Conservation (phyloP, 2,797 vertebrate genomes). For the Xiphophorus birchmanni region DNA sequence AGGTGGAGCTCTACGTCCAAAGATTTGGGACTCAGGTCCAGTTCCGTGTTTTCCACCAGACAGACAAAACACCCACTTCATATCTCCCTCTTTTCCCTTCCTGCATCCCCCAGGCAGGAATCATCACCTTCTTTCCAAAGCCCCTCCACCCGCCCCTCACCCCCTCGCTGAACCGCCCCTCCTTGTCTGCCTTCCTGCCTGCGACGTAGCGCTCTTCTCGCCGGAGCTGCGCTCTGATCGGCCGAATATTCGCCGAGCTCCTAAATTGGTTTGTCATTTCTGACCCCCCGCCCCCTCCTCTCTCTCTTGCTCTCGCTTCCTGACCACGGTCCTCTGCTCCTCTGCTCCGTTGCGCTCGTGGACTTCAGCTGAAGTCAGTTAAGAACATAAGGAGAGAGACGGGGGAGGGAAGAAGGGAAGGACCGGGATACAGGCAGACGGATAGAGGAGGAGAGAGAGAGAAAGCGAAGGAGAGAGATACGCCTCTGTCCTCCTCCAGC, state of each 20-base stretch:
- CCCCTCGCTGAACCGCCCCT: slow-evolving; percentile 16
- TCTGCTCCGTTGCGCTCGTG: slow-evolving; percentile 58
- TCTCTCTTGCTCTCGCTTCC: slow-evolving; percentile 46
- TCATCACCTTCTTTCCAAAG: slow-evolving; percentile 58
- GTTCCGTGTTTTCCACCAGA: slow-evolving; percentile 72
- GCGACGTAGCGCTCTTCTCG: slow-evolving; percentile 62
- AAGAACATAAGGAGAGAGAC: slow-evolving; percentile 56
- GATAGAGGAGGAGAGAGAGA: slow-evolving; percentile 54
- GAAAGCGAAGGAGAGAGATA: slow-evolving; percentile 41
- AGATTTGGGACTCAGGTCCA: slow-evolving; percentile 67
- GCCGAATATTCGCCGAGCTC: slow-evolving; percentile 74
- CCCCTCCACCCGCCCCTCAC: slow-evolving; percentile 5
- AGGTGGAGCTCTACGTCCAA: slow-evolving; percentile 82
- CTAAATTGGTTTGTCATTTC: slow-evolving; percentile 85
- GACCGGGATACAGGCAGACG: slow-evolving; percentile 53
- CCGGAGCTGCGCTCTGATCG: slow-evolving; percentile 65
- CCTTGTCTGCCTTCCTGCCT: slow-evolving; percentile 46
- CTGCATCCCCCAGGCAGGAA: slow-evolving; percentile 71
- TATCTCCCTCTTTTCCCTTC: slow-evolving; percentile 49
- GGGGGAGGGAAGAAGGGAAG: slow-evolving; percentile 23
- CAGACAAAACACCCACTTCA: slow-evolving; percentile 48
- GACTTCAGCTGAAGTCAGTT: slow-evolving; percentile 68
- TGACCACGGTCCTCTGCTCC: slow-evolving; percentile 61
- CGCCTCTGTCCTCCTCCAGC: slow-evolving; percentile 67
- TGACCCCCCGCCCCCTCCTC: slow-evolving; percentile 63